Conservation (phyloP, 2,888 invertebrate species). For the Napeogenes inachia region DNA sequence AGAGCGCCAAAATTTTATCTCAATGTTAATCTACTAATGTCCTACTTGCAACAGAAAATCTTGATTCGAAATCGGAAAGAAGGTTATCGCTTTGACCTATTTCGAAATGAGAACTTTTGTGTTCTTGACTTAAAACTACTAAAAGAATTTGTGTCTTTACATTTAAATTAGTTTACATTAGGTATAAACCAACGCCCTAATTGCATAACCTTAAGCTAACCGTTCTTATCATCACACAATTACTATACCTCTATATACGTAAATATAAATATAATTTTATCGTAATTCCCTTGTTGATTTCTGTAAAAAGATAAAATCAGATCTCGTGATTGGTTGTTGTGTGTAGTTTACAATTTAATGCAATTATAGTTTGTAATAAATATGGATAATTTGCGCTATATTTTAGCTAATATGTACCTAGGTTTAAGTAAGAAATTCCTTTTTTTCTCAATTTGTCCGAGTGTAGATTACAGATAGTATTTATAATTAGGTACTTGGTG, state of each 20-base stretch:
- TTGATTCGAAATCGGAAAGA: conserved; percentile 19
- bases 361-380: conserved; percentile 10
- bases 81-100: conserved; percentile 26
- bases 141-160: background rate
- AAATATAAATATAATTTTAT: conserved; percentile 16
- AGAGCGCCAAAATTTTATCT: no score
- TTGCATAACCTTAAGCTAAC: conserved; percentile 41
- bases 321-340: conserved; percentile 21
- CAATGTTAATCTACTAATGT: no score
- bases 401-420: no score
- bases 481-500: no score
- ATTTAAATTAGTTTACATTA: background rate
- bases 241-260: conserved; percentile 35
- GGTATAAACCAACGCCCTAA: conserved; percentile 33
- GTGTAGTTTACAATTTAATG: conserved; percentile 15
- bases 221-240: conserved; percentile 29
- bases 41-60: conserved; percentile 18
- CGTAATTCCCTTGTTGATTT: conserved; percentile 27
- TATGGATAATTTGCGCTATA: no score
- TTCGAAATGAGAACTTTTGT: conserved; percentile 15
- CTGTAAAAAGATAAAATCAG: conserved; percentile 23
- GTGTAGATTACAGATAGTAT: no score
- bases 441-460: no score
- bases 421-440: no score
- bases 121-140: background rate